Base-by-base conservation (phyloP, 1,140 invertebrate genomes). In the Parapsyche elsis region DNA sequence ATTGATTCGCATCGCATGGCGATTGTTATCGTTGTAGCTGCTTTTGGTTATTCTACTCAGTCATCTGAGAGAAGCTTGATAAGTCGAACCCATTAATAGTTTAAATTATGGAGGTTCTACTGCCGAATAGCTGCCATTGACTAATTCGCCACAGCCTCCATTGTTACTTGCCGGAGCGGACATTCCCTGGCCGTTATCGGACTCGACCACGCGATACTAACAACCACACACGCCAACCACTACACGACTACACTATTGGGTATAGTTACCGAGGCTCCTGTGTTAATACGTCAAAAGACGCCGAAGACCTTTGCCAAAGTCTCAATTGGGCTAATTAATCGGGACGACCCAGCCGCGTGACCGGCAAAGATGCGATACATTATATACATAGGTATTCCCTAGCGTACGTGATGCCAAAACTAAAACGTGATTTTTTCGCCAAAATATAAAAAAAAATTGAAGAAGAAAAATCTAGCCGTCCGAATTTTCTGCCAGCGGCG, bases 251-350 rank as follows among this genome's bases (percentile, higher is more conserved):
- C 45, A 12, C 45, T 46, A n/a, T n/a, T 38, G 30, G 30, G 30
- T 53, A 53, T 53, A 53, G 1, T 53, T 53, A 12, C 12, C 10
- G 49, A 53, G 1, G 49, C 12, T 16, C 12, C 2, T 53, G 49
- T 53, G 16, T 53, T 53, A 38, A 38, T 38, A 38, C 49, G 64
- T 67, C 64, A 67, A 67, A 61, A 67, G 64, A 67, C 64, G 21
- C 21, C 23, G 24, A 67, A 67, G 64, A 67, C 64, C 64, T 67
- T 26, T 23, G 59, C 49, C 49, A 67, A 19, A 67, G 64, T 67
- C 21, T 26, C 21, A 23, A 67, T 26, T 23, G 64, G 24, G 23
- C 64, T 23, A 26, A 67, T 67, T 67, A 67, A 67, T 61, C 57
- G 57, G 19, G 57, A 38, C 30, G 30, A 38, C 30, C 30, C 30